Evolutionary conservation across 1,140 invertebrate species (phyloP), one percentile per base, ranked within the genome.

Genomic region (Caligus rogercresseyi): DNA sequence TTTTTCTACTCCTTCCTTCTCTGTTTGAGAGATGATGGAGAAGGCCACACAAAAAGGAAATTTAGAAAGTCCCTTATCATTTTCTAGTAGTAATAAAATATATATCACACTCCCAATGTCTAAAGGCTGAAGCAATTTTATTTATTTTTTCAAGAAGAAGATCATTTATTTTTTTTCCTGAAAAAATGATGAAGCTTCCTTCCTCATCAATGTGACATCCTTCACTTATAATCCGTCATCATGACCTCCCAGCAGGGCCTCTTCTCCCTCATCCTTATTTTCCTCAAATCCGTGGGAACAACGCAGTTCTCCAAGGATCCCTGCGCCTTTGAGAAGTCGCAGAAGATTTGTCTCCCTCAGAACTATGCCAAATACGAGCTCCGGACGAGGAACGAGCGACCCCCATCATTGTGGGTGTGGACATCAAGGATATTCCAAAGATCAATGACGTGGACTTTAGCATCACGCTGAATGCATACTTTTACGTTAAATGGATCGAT

Each of bases 401-500:
- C 3, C 31, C 19, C 18, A 26, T 62, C 16, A 43, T 26, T 3
- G 31, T 62, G 1, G 60, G 60, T 16, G 60, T 62, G n/a, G 60
- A 62, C 23, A 62, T 62, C n/a, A 62, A 62, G 21, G 60, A 62
- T 23, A 62, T 62, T 53, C 60, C 60, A 14, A 62, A 62, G 21
- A 26, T 62, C 16, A 54, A 52, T 52, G 60, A 62, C 21, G 31
- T 31, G 52, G 60, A 62, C 24, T 62, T 62, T 24, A 54, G 43
- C 16, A 62, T 62, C 18, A 62, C 60, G 16, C 19, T 62, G 3
- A 62, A 62, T 53, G 60, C 60, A 13, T 62, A 62, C 23, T 62
- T 62, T 53, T 31, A 43, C 43, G 60, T 62, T 20, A 62, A 62
- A 54, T 62, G 60, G 60, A 16, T 19, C 15, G 60, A 62, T 16